phyloP scores from a whole-genome alignment of 2,797 vertebrate species.

The Pangasius sanitwongsei region DNA sequence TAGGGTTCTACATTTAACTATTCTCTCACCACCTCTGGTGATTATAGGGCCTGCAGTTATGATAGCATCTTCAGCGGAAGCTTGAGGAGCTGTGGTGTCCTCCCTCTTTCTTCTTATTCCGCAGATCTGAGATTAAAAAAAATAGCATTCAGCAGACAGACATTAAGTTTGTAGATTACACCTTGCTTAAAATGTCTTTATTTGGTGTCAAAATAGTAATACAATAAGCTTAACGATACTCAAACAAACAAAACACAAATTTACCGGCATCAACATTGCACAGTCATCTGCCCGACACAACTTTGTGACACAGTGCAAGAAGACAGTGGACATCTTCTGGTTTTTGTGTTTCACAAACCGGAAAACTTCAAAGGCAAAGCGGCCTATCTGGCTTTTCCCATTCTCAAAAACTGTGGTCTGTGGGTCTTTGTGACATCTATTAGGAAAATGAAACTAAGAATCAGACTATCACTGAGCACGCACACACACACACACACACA shows the following conservation, averaged over 20 bases:
- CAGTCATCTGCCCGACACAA: constrained; percentile 94
- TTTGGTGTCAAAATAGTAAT: neutral
- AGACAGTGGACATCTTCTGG: constrained; percentile 98
- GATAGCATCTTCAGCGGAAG: constrained; percentile 82
- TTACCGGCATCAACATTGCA: constrained; percentile 88
- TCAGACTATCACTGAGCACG: constrained; percentile 10
- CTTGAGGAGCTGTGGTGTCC: constrained; percentile 69
- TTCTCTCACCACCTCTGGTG: constrained; percentile 86
- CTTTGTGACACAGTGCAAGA: constrained; percentile 96
- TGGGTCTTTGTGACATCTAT: constrained; percentile 93
- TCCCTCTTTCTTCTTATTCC: constrained; percentile 83
- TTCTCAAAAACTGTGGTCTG: constrained; percentile 97
- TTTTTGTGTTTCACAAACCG: constrained; percentile 98
- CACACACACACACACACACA: constrained; percentile 36
- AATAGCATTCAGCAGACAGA: constrained; percentile 38
- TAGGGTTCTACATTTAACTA: neutral
- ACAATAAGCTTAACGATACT: neutral
- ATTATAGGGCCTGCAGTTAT: constrained; percentile 96
- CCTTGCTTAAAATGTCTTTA: neutral
- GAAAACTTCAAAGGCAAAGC: constrained; percentile 98
- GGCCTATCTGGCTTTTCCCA: constrained; percentile 92
- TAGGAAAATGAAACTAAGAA: neutral
- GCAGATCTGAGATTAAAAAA: constrained; percentile 80
- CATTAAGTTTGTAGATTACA: neutral
- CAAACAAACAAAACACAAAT: constrained; percentile 51